Base-by-base conservation (phyloP, 2,113 vertebrate species). In the Platichthys flesus region DNA sequence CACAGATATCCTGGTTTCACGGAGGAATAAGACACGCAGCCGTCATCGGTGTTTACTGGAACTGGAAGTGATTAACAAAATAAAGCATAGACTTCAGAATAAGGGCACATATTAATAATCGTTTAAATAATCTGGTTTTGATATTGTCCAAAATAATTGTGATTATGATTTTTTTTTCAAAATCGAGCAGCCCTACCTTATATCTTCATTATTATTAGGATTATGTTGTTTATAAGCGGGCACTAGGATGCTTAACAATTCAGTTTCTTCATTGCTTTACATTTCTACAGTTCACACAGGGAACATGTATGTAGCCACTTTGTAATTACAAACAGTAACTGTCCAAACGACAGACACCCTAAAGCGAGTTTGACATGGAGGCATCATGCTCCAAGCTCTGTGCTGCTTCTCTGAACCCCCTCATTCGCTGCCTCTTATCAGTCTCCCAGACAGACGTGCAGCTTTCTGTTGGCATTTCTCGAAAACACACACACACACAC, bases 401-500 rank as follows among this genome's bases (percentile, higher is more conserved):
- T 59, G 62, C 67, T 82, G 35, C 60, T 68, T 3, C 51, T 60
- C 42, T 67, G 59, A 70, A 78, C 77, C 79, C 66, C 15, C 63
- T 76, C 62, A 40, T 74, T 80, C 69, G 1, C 79, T 76, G 74
- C 75, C 73, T 86, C 78, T 92, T 92, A 93, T 92, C 92, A 86
- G 80, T 82, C 82, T 74, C 83, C 69, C 79, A 83, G 78, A 88
- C 87, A 90, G 90, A 88, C 70, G 8, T 73, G 58, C 86, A 64
- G 84, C 74, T 85, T 85, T 90, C 78, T 72, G 67, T 78, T 74
- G 68, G 73, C 77, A 74, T 86, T 91, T 87, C 31, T 31, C 31
- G 0, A 5, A 31, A 5, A 31, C 31, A 31, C 31, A 31, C 31
- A 31, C 31, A 31, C 31, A 76, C 58, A 74, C 68, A 79, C 68